phyloP scores from a whole-genome alignment of 2,113 vertebrate species.

The Cottus gobio region DNA sequence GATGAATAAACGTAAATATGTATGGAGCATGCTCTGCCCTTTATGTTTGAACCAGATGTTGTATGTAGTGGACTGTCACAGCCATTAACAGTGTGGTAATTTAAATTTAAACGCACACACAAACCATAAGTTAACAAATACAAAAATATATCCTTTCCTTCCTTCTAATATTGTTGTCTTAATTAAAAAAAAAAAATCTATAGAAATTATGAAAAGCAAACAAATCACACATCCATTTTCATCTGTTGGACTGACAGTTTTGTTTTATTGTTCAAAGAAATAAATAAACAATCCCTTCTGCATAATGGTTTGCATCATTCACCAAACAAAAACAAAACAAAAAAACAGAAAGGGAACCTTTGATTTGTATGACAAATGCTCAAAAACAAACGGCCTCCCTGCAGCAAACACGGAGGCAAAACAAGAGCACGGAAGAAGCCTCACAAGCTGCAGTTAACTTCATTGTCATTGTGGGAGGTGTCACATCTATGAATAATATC shows the following conservation, averaged over 20 bases:
- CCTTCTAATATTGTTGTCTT: not conserved
- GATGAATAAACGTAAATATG: not conserved
- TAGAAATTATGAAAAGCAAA: not conserved
- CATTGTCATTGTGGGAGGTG: no score
- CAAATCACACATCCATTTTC: not conserved
- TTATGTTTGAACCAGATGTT: not conserved
- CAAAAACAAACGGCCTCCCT: not conserved
- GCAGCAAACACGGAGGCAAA: not conserved
- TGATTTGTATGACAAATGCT: not conserved
- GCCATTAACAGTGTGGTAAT: not conserved
- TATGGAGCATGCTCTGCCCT: not conserved
- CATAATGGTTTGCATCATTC: not conserved
- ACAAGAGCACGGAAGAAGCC: not conserved
- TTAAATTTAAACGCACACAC: no score
- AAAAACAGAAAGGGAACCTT: not conserved
- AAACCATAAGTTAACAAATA: no score
- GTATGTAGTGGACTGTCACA: not conserved
- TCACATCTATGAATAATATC: not conserved
- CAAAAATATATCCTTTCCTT: no score
- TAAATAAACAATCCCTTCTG: not conserved
- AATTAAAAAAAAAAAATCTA: not conserved
- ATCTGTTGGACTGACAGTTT: not conserved
- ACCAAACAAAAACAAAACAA: no score
- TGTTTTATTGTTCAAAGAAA: not conserved
- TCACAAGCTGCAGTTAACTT: not conserved